phyloP scores from a whole-genome alignment of 1,140 invertebrate species.

The Pogonus chalceus region DNA sequence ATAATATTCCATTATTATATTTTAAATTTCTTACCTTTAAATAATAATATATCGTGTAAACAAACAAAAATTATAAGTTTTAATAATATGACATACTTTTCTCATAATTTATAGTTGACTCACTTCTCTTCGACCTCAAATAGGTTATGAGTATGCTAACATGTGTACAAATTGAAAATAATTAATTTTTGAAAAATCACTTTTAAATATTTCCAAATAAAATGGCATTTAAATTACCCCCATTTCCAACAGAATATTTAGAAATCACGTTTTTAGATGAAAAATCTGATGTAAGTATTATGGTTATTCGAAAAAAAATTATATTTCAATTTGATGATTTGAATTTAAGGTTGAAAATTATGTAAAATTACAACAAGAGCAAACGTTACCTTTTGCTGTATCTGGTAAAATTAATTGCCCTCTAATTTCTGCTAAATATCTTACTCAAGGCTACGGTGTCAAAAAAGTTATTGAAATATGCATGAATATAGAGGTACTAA shows the following conservation, averaged over 20 bases:
- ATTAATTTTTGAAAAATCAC: no score
- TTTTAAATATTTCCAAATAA: no score
- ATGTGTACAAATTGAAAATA: neutral
- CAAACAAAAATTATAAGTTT: no score
- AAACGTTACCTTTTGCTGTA: slow-evolving; percentile 19
- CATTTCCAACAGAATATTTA: neutral
- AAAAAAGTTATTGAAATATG: slow-evolving; percentile 21
- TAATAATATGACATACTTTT: no score
- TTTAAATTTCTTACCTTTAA: no score
- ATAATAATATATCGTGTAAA: no score
- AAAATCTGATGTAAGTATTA: neutral
- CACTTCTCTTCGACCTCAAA: no score
- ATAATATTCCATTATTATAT: no score
- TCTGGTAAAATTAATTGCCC: slow-evolving; percentile 15
- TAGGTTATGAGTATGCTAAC: neutral
- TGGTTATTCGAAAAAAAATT: neutral
- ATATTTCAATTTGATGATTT: slow-evolving; percentile 4
- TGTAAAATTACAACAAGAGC: neutral
- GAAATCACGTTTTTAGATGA: neutral
- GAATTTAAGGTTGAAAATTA: no score
- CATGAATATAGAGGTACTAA: slow-evolving; percentile 14
- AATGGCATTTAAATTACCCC: neutral
- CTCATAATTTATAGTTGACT: no score
- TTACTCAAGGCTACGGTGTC: slow-evolving; percentile 22
- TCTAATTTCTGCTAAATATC: slow-evolving; percentile 13